Base-by-base conservation (phyloP, 2,797 vertebrate genomes). In the Fundulus diaphanus region DNA sequence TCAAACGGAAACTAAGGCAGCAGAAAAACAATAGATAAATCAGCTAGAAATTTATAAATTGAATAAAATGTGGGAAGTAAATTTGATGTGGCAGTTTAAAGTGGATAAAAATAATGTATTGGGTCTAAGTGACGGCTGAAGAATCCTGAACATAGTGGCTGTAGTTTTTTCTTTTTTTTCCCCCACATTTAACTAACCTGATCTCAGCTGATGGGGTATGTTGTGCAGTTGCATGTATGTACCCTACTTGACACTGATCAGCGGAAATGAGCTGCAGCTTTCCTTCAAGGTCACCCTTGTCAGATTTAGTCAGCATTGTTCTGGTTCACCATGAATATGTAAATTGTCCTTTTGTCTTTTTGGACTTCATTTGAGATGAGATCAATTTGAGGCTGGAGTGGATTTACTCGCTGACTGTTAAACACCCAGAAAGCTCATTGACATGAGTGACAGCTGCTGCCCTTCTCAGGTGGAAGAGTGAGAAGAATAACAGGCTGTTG, bases 381-480 rank as follows among this genome's bases (percentile, higher is more conserved):
- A 91, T 90, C 85, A 89, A 87, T 90, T 89, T 85, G 85, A 85
- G 72, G 70, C 80, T 77, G 79, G 77, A 72, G 76, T 72, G 87
- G 77, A 89, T 79, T 81, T 89, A 90, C 89, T 85, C 15, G 1
- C 69, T 71, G 93, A 91, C 89, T 92, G 84, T 82, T 91, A 94
- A 92, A 92, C 80, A 92, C 85, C 82, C 70, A 12, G 82, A 81
- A 77, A 87, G 83, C 88, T 93, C 87, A 94, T 91, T 92, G 90
- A 77, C 78, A 92, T 93, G 90, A 92, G 74, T 85, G 89, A 88
- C 83, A 82, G 82, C 40, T 20, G 0, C 68, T 88, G 87, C 78
- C 88, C 86, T 92, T 92, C 86, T 90, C 80, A 86, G 83, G 87
- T 87, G 76, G 67, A 68, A 74, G 86, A 88, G 81, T 80, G 87